Evolutionary conservation across 2,113 vertebrate genomes (phyloP).

Genomic region (Saimiri boliviensis): DNA sequence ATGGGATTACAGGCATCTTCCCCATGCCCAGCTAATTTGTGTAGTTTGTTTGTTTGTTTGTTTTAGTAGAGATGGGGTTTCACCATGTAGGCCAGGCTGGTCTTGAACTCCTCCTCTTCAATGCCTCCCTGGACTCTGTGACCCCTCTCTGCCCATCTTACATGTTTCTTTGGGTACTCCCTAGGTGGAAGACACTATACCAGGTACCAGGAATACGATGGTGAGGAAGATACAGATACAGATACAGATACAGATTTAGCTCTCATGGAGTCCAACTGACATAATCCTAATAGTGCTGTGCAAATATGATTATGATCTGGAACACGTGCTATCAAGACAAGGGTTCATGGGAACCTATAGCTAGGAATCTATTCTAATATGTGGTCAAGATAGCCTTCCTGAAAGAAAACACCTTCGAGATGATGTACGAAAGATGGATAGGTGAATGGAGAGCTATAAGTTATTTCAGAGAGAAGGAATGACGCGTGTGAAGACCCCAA

Average conservation of each 20-base stretch:
- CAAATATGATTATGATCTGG: background rate
- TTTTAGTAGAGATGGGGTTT: too few relatives aligned
- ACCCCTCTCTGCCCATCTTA: background rate
- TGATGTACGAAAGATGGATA: background rate
- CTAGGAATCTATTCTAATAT: background rate
- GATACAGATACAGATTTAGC: background rate
- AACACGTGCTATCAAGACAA: background rate
- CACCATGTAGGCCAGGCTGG: too few relatives aligned
- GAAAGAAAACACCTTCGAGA: background rate
- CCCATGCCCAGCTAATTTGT: too few relatives aligned
- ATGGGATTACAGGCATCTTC: too few relatives aligned
- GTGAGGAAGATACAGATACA: background rate
- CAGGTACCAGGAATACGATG: background rate
- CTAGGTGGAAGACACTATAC: background rate
- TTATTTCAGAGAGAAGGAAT: background rate
- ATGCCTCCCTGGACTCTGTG: too few relatives aligned
- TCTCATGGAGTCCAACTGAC: background rate
- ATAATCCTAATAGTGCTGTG: background rate
- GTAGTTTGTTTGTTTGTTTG: too few relatives aligned
- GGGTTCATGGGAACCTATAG: background rate
- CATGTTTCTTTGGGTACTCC: background rate
- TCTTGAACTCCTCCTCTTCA: too few relatives aligned
- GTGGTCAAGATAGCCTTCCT: background rate
- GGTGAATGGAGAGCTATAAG: background rate
- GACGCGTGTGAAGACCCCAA: background rate